Evolutionary conservation across 2,113 vertebrate species (phyloP).

Genomic region (Psilopsiagon aymara): DNA sequence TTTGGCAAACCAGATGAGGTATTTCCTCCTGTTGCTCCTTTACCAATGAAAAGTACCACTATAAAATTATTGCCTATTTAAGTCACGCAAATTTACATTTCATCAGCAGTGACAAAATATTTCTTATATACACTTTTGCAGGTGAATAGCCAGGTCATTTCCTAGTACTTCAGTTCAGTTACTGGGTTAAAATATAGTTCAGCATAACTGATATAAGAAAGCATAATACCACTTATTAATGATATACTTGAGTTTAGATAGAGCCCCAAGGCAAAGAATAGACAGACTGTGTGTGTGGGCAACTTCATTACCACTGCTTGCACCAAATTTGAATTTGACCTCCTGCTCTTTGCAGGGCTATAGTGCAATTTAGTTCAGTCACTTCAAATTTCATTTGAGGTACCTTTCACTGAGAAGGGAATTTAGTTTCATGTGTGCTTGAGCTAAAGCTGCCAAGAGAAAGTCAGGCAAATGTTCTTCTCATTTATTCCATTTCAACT

Average conservation of each 20-base stretch:
- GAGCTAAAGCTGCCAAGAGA: not conserved
- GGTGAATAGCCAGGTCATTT: not conserved
- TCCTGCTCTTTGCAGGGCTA: slow-evolving; percentile 17
- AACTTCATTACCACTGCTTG: slow-evolving; percentile 43
- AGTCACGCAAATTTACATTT: not conserved
- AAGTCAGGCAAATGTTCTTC: not conserved
- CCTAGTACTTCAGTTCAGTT: not conserved
- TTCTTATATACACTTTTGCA: not conserved
- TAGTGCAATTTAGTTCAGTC: slow-evolving; percentile 44
- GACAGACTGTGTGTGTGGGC: not conserved
- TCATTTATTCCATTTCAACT: slow-evolving; percentile 4
- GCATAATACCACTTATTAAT: not conserved
- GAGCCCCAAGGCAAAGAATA: not conserved
- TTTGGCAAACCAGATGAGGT: not conserved
- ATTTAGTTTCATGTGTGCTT: not conserved
- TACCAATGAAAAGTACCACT: not conserved
- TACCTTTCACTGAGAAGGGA: not conserved
- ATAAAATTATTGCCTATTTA: not conserved
- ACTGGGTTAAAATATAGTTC: not conserved
- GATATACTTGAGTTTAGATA: not conserved
- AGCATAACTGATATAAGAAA: not conserved
- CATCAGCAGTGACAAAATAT: not conserved
- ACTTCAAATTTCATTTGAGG: slow-evolving; percentile 20
- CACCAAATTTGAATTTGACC: slow-evolving; percentile 40
- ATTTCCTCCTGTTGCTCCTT: not conserved